phyloP scores from a whole-genome alignment of 35 echinoderm and acorn worm species.

The Apostichopus parvimensis region DNA sequence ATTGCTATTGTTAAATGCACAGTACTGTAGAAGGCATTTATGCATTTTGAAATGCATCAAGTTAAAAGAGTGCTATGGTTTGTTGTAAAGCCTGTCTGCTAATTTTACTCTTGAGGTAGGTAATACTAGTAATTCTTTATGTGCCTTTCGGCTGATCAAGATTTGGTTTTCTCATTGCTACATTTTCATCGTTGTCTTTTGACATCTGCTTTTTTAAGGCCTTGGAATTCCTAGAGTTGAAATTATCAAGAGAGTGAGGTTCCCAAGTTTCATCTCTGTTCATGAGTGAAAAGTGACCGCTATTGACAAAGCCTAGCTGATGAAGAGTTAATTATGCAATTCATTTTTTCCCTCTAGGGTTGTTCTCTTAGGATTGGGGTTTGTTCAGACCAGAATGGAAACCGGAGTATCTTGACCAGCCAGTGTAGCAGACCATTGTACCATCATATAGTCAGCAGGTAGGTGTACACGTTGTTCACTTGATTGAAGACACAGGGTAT shows the following conservation, averaged over 20 bases:
- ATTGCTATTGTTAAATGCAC: too few species aligned
- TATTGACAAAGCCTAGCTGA: neutral
- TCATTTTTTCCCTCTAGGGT: neutral
- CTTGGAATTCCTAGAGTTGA: neutral
- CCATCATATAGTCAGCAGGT: constrained; percentile 57
- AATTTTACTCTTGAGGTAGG: too few species aligned
- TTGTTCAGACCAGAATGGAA: constrained; percentile 38
- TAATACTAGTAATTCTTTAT: neutral
- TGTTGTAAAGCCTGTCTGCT: too few species aligned
- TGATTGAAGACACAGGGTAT: neutral
- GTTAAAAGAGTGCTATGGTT: too few species aligned
- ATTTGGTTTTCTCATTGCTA: neutral
- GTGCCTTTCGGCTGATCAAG: neutral
- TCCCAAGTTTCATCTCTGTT: too few species aligned
- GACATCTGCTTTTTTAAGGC: neutral
- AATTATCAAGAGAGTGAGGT: neutral
- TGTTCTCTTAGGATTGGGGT: constrained; percentile 52
- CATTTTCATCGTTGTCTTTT: neutral
- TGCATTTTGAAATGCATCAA: too few species aligned
- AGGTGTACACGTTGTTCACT: neutral
- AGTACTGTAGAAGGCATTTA: too few species aligned
- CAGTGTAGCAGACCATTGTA: constrained; percentile 48
- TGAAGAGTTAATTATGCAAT: neutral
- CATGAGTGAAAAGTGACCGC: neutral
- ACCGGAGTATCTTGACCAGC: constrained; percentile 30